Evolutionary conservation across 2,888 invertebrate genomes (phyloP).

Genomic region (Prosapia bicincta): DNA sequence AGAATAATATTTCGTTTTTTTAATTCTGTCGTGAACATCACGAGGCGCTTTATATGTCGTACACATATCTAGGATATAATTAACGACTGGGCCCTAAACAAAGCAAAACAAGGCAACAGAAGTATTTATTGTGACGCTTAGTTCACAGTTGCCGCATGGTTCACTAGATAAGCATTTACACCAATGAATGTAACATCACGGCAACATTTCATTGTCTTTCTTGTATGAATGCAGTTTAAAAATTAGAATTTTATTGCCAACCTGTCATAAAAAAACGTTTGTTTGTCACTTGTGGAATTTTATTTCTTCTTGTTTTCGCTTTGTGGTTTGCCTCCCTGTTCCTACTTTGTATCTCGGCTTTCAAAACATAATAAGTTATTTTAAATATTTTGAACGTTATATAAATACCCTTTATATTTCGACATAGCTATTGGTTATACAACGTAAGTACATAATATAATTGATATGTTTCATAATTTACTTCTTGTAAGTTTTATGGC

Average conservation of each 20-base stretch:
- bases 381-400: no score
- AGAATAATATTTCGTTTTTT: no score
- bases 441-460: no score
- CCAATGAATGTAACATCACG: neutral
- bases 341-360: no score
- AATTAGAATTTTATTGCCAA: conserved; percentile 14
- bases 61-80: neutral
- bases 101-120: neutral
- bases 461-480: no score
- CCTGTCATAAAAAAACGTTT: conserved; percentile 5
- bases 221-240: conserved; percentile 16
- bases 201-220: conserved; percentile 11
- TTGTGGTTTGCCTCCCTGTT: neutral
- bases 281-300: neutral
- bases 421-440: no score
- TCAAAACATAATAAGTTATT: no score
- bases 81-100: neutral
- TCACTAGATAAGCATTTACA: neutral
- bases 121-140: neutral
- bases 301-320: neutral
- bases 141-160: neutral
- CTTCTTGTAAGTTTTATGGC: no score
- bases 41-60: no score
- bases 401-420: no score
- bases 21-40: no score